Base-by-base conservation (phyloP, 2,797 vertebrate species). In the Apodemus agrarius region DNA sequence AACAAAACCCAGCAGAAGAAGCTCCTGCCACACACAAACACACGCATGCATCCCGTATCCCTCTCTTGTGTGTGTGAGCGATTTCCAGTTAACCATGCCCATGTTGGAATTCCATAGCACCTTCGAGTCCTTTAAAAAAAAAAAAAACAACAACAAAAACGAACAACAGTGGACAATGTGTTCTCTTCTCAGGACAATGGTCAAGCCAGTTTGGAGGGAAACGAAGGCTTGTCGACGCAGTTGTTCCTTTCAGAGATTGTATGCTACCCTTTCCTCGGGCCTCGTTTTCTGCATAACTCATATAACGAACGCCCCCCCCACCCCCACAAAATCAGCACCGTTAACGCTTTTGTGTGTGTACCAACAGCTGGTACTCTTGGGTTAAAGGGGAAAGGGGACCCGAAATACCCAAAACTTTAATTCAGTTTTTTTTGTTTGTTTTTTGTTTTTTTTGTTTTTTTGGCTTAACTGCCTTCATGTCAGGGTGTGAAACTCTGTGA, bases 281-380 rank as follows among this genome's bases (percentile, higher is more conserved):
- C 74, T 74, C 10, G 83, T 96, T 97, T 98, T 98, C 96, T 97
- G 95, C 90, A 6, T 97, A 97, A 97, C 88, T 89, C 63, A 95
- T 97, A 97, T 97, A 98, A 97, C 95, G 93, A 93, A 96, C 74
- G 26, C 61, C 34, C 67, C 67, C 67, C 31, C 17, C 65, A 34
- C 31, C 34, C 31, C 34, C 65, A 69, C 63, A 96, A 90, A 94
- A 97, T 97, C 29, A 84, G 65, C 59, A 26, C 61, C 91, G 88
- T 93, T 69, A 0, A 80, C 90, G 93, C 96, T 96, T 96, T 89
- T 97, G 69, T 96, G 95, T 13, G 0, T 95, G 94, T 89, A 57
- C 0, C 90, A 96, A 94, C 82, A 94, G 95, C 90, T 91, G 95
- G 96, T 88, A 93, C 61, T 86, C 91, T 96, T 96, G 76, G 21